Evolutionary conservation across 2,113 vertebrate species (phyloP).

Genomic region (Fregata magnificens): DNA sequence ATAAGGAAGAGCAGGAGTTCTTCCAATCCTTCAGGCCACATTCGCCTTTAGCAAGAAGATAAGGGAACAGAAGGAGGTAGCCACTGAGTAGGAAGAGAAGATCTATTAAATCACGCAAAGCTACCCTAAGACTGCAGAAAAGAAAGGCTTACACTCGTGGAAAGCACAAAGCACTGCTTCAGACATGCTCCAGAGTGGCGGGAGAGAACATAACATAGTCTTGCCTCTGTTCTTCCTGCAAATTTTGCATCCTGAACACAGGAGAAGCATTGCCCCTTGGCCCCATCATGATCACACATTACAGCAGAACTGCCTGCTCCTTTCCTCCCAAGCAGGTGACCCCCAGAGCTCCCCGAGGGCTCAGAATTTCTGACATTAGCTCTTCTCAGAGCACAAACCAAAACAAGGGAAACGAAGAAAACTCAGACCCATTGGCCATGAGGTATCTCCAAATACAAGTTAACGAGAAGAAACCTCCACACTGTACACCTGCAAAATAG

Average conservation of each 20-base stretch:
- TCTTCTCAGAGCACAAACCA: neutral
- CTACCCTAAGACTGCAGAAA: neutral
- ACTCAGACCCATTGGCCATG: fast-evolving
- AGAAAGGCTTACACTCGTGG: neutral
- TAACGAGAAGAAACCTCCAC: neutral
- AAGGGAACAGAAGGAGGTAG: neutral
- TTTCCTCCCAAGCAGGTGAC: fast-evolving
- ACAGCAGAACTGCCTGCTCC: neutral
- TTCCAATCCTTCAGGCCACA: neutral
- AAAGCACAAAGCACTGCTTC: neutral
- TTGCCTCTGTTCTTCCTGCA: neutral
- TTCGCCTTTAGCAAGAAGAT: neutral
- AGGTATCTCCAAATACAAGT: neutral
- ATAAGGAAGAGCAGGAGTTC: neutral
- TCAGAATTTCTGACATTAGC: neutral
- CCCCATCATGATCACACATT: neutral
- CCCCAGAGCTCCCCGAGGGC: neutral
- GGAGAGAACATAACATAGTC: neutral
- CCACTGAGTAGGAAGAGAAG: neutral
- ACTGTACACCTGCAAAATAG: neutral
- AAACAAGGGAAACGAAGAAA: neutral
- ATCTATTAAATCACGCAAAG: neutral
- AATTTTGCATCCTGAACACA: neutral
- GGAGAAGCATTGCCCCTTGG: neutral
- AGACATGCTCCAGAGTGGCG: neutral